These are phyloP conservation scores for Trisateles emortualis DNA, from an alignment of 2,888 invertebrate genomes.

Conservation along the genomic window DNA sequence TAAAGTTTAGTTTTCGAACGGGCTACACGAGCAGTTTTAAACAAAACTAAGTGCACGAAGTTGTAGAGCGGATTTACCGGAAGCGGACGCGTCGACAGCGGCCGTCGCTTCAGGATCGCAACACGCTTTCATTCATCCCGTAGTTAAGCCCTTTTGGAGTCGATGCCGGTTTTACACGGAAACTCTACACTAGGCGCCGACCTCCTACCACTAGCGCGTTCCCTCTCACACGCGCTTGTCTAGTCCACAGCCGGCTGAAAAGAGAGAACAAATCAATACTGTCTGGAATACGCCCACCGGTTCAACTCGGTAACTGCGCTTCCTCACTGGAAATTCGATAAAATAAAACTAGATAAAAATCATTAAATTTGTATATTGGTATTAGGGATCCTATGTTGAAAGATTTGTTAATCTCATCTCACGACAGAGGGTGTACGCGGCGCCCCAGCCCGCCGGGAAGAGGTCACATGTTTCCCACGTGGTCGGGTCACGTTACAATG, in stretches of 20 bases:
- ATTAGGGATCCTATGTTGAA: conserved; percentile 52
- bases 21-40: conserved; percentile 66
- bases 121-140: conserved; percentile 86
- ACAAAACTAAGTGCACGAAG: conserved; percentile 81
- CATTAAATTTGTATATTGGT: conserved; percentile 75
- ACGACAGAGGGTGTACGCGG: conserved; percentile 14
- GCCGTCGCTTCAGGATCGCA: conserved; percentile 85
- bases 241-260: conserved; percentile 65
- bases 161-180: conserved; percentile 74
- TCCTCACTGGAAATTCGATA: conserved; percentile 84
- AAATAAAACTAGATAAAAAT: conserved; percentile 84
- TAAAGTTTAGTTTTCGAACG: conserved; percentile 43
- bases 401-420: conserved; percentile 33
- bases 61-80: conserved; percentile 85
- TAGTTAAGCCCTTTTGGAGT: conserved; percentile 73
- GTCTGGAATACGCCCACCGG: conserved; percentile 84
- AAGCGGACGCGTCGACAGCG: conserved; percentile 84
- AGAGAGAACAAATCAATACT: conserved; percentile 83
- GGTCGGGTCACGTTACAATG: conserved; percentile 83
- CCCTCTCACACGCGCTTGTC: conserved; percentile 63
- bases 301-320: conserved; percentile 84
- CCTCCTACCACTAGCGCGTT: conserved; percentile 68
- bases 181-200: conserved; percentile 79
- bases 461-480: conserved; percentile 80
- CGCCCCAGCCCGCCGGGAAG: conserved; percentile 16